A percentile compares a stretch with the other conserved stretches of the same genome.
Evolutionary conservation across 2,797 vertebrate genomes (phyloP).

Genomic region (Philypnodon macrostomus): DNA sequence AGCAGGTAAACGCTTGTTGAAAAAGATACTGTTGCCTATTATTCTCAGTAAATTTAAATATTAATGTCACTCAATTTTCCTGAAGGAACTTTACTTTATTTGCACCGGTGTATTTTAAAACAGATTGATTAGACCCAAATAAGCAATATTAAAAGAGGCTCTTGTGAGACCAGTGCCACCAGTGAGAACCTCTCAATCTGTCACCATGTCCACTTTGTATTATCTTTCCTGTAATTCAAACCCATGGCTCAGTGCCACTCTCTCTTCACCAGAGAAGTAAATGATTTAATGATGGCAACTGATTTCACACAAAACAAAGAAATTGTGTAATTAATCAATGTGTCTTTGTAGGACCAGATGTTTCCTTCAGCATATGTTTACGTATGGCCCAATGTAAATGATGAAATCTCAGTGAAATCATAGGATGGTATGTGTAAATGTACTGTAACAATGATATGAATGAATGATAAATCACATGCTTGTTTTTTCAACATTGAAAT

Average conservation of each 20-base stretch:
- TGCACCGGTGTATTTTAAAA: slow-evolving; percentile 8
- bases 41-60: not conserved
- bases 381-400: not conserved
- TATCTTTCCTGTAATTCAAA: slow-evolving; percentile 58
- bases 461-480: too few relatives aligned
- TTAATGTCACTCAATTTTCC: too few relatives aligned
- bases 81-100: slow-evolving; percentile 20
- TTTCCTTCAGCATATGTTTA: not conserved
- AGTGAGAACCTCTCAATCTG: slow-evolving; percentile 43
- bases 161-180: slow-evolving; percentile 39
- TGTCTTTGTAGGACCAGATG: not conserved
- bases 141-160: slow-evolving; percentile 33
- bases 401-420: too few relatives aligned
- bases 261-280: slow-evolving; percentile 25
- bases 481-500: too few relatives aligned
- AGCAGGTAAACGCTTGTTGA: slow-evolving; percentile 5
- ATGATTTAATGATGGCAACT: slow-evolving; percentile 26
- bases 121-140: slow-evolving; percentile 39
- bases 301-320: slow-evolving; percentile 8
- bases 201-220: slow-evolving; percentile 40
- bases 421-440: too few relatives aligned
- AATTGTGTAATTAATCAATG: not conserved
- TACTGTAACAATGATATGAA: too few relatives aligned
- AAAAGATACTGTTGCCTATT: slow-evolving; percentile 25
- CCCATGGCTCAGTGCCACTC: slow-evolving; percentile 28